Conservation (phyloP, 2,888 invertebrate genomes). For the Danaus chrysippus region DNA sequence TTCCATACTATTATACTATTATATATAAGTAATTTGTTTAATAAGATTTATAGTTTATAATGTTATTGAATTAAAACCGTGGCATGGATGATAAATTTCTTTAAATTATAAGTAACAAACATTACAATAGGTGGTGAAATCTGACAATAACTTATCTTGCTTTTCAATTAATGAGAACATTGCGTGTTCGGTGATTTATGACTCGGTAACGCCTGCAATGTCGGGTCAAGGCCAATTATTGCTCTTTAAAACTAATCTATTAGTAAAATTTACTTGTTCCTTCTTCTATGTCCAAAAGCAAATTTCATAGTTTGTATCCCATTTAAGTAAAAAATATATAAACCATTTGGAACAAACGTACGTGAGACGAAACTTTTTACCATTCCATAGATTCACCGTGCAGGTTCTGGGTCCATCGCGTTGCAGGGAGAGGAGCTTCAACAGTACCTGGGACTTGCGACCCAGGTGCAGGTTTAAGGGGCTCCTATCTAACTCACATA, state of each 20-base stretch:
- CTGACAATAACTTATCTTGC: not conserved
- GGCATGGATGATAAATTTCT: not conserved
- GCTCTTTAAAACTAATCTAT: not conserved
- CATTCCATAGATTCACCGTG: too few relatives aligned
- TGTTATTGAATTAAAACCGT: not conserved
- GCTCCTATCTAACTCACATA: too few relatives aligned
- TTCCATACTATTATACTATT: too few relatives aligned
- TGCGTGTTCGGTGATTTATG: conserved; percentile 5
- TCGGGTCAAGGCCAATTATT: conserved; percentile 3
- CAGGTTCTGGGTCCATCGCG: too few relatives aligned
- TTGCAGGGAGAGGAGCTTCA: too few relatives aligned
- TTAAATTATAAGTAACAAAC: not conserved
- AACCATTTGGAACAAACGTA: too few relatives aligned
- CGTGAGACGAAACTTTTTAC: too few relatives aligned
- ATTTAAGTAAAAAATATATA: too few relatives aligned
- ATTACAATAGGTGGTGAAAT: not conserved
- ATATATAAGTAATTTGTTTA: too few relatives aligned
- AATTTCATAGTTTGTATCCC: not conserved
- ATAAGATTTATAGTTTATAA: not conserved
- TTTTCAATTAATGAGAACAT: not conserved
- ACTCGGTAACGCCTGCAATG: not conserved
- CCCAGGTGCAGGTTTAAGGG: too few relatives aligned
- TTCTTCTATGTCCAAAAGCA: not conserved
- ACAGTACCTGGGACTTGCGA: too few relatives aligned
- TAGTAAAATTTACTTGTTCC: not conserved